These are phyloP conservation scores for Palythoa heliodiscus DNA, from an alignment of 92 coral and sea anemone genomes.

Conservation along the genomic window DNA sequence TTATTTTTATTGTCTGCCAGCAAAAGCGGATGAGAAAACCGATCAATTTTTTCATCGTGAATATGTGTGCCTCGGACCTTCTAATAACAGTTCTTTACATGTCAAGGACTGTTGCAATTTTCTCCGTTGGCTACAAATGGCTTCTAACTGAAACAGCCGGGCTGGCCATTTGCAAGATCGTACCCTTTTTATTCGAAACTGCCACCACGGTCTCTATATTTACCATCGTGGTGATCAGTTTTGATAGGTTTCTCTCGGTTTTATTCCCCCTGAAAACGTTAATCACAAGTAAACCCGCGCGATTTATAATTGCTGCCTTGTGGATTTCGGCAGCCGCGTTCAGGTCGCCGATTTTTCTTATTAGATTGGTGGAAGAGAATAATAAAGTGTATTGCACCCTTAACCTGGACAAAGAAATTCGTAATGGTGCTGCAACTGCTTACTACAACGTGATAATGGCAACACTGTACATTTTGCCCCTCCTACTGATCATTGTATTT, in stretches of 20 bases:
- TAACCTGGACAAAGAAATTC: slow-evolving; percentile 12
- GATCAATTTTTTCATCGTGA: slow-evolving; percentile 60
- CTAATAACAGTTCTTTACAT: slow-evolving; percentile 49
- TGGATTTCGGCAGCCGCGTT: slow-evolving; percentile 29
- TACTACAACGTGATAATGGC: slow-evolving; percentile 21
- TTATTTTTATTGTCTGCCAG: slow-evolving; percentile 47
- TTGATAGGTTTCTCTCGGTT: slow-evolving; percentile 33
- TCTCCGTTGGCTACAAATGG: slow-evolving; percentile 34
- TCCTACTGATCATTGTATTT: slow-evolving; percentile 1
- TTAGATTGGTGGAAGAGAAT: slow-evolving; percentile 3
- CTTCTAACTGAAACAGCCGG: not conserved
- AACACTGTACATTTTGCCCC: slow-evolving; percentile 12
- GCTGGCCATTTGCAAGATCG: slow-evolving; percentile 9
- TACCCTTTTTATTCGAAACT: slow-evolving; percentile 34
- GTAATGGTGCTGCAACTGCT: slow-evolving; percentile 31
- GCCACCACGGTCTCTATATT: slow-evolving; percentile 38
- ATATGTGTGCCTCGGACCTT: slow-evolving; percentile 62
- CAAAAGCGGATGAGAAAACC: slow-evolving; percentile 54
- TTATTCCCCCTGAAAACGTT: slow-evolving; percentile 28
- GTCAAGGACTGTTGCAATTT: slow-evolving; percentile 26
- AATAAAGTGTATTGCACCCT: slow-evolving; percentile 25
- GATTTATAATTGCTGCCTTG: not conserved
- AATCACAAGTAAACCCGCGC: slow-evolving; percentile 26
- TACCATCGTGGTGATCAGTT: slow-evolving; percentile 27
- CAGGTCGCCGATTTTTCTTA: slow-evolving; percentile 22